A percentile compares a stretch with the other conserved stretches of the same genome.
phyloP scores from a whole-genome alignment of 2,888 invertebrate species.

The Sthenelais limicola region DNA sequence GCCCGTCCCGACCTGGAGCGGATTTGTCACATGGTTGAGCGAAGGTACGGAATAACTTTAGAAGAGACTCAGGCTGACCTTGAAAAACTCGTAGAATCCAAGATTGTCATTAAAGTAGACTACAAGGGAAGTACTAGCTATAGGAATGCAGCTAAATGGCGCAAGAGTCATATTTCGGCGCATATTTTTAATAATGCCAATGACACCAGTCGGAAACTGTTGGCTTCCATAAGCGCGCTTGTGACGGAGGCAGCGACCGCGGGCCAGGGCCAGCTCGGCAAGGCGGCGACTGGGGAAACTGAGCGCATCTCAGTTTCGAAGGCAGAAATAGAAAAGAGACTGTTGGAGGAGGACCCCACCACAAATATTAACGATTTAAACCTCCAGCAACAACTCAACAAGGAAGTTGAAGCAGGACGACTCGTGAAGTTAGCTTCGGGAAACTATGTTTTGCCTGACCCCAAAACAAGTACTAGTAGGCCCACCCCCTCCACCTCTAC shows the following conservation, averaged over 20 bases:
- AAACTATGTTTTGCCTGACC: slow-evolving; percentile 4
- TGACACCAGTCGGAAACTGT: slow-evolving; percentile 55
- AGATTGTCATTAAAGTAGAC: slow-evolving; percentile 85
- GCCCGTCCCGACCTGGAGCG: slow-evolving; percentile 87
- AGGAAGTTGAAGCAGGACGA: slow-evolving; percentile 76
- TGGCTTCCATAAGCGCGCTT: slow-evolving; percentile 51
- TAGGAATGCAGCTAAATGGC: slow-evolving; percentile 81
- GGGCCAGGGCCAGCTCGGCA: slow-evolving; percentile 16
- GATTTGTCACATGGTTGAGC: slow-evolving; percentile 85
- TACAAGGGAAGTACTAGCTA: slow-evolving; percentile 91
- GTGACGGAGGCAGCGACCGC: neutral
- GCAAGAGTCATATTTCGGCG: slow-evolving; percentile 77
- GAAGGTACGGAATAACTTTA: slow-evolving; percentile 81
- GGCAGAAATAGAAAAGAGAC: slow-evolving; percentile 62
- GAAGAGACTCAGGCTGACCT: slow-evolving; percentile 78
- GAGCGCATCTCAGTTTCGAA: neutral
- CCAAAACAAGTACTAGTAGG: neutral
- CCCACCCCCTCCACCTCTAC: no score
- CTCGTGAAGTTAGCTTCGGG: slow-evolving; percentile 16
- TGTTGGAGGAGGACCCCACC: slow-evolving; percentile 59
- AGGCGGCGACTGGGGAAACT: neutral
- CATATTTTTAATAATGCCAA: slow-evolving; percentile 60
- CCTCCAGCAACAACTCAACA: slow-evolving; percentile 79
- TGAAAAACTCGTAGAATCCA: slow-evolving; percentile 82
- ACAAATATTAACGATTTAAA: slow-evolving; percentile 58